Evolutionary conservation across 2,113 vertebrate genomes (phyloP), one percentile per base, ranked within the genome.

Genomic region (Gymnobelideus leadbeateri): DNA sequence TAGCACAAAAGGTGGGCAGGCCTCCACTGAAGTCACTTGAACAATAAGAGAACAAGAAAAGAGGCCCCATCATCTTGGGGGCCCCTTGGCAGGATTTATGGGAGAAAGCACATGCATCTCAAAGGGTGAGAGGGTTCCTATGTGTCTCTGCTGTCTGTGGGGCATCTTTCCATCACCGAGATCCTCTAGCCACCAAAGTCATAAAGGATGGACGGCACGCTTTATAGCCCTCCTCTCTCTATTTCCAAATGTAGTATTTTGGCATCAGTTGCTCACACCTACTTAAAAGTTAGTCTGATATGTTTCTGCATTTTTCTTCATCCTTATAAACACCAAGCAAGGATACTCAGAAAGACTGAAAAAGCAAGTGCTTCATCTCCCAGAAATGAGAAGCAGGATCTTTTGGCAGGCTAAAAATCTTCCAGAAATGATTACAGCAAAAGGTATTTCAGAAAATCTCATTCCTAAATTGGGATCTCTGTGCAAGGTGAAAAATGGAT

Each of bases 381-480:
- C n/a, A 43, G 91, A 91, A 55, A 91, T 94, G 53, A 96, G 94
- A 92, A 68, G 54, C 47, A 95, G 90, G 51, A 16, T 16, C 96
- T 68, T 95, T 43, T 89, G 51, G 91, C 94, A 93, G 89, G 92
- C 43, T 51, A 89, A 93, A 46, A 19, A 54, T n/a, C 53, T 23
- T 14, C 50, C n/a, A 37, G 2, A 50, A 94, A 51, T 49, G 92
- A 68, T 31, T 53, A 47, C 0, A 24, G 53, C 21, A 95, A 93
- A 89, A 91, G 37, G 49, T 96, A 91, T 77, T 92, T 95, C 57
- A 93, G 84, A 95, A 95, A 91, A 19, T 24, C 90, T 12, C 51
- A 54, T 89, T 89, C 68, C n/a, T 21, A 84, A 21, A 43, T 23
- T 23, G n/a, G 68, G 6, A 16, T 19, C n/a, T 84, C 68, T 84